Conservation (phyloP, 2,888 invertebrate genomes). For the Xestia sexstrigata region DNA sequence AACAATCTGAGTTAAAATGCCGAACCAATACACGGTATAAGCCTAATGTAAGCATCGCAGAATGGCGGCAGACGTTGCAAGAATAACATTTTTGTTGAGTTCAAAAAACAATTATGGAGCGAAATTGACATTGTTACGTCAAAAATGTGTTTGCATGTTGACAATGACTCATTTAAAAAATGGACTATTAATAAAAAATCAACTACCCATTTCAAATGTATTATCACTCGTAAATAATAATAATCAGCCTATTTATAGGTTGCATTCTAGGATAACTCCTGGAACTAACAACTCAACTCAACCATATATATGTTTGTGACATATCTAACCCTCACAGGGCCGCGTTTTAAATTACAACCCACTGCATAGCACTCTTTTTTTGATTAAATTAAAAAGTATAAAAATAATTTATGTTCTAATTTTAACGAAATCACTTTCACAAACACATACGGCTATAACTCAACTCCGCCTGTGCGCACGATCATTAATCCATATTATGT, state of each 20-base stretch:
- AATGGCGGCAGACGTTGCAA: neutral
- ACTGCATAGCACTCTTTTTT: neutral
- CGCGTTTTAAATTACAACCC: neutral
- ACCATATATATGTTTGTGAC: too few species aligned
- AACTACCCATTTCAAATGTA: neutral
- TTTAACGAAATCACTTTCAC: constrained; percentile 51
- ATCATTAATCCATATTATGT: constrained; percentile 60
- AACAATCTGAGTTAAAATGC: constrained; percentile 37
- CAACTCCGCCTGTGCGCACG: constrained; percentile 12
- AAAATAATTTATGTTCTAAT: constrained; percentile 26
- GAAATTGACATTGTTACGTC: neutral
- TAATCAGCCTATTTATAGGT: neutral
- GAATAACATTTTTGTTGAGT: neutral
- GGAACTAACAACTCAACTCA: neutral
- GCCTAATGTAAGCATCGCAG: neutral
- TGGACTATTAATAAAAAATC: neutral
- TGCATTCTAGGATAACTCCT: neutral
- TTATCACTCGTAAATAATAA: neutral
- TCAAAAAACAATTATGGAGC: neutral
- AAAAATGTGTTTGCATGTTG: neutral
- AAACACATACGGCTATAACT: constrained; percentile 17
- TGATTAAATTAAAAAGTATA: constrained; percentile 10
- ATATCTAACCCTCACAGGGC: neutral
- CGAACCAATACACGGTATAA: constrained; percentile 28
- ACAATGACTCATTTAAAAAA: neutral